A percentile compares a stretch with the other conserved stretches of the same genome.
phyloP scores from a whole-genome alignment of 2,113 vertebrate genomes.

The Scopus umbretta region DNA sequence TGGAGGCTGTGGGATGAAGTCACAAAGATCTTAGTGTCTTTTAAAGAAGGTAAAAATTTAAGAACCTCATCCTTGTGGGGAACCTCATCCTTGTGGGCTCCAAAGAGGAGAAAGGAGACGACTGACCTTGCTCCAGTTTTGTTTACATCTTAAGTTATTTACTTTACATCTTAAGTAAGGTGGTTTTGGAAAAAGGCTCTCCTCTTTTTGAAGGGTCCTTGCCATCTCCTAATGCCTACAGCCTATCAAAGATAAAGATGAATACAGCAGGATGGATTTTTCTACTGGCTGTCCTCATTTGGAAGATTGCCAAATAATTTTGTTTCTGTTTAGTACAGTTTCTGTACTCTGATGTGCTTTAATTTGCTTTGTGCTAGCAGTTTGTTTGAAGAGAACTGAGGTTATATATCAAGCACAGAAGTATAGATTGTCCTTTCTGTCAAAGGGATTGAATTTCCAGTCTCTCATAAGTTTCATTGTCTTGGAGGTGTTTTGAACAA shows the following conservation, averaged over 20 bases:
- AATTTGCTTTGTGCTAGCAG: neutral
- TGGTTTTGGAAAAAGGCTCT: neutral
- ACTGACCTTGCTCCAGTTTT: neutral
- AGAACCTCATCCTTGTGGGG: neutral
- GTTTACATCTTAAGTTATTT: neutral
- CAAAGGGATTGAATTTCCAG: neutral
- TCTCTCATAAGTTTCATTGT: neutral
- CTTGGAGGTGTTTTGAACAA: neutral
- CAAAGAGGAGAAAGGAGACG: neutral
- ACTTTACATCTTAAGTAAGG: neutral
- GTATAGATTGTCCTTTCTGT: neutral
- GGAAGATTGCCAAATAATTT: neutral
- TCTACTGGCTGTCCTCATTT: neutral
- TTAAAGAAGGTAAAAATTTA: neutral
- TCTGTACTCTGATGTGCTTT: neutral
- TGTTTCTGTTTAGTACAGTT: too few relatives aligned
- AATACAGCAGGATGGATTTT: neutral
- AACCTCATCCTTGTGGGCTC: neutral
- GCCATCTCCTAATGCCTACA: neutral
- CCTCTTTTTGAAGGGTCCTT: neutral
- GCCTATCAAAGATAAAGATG: neutral
- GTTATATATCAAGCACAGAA: neutral
- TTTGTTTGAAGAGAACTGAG: neutral
- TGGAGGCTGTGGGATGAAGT: neutral
- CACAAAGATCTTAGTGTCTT: neutral